These are phyloP conservation scores for Bombus impatiens DNA, from an alignment of 1,140 invertebrate species.

Conservation along the genomic window DNA sequence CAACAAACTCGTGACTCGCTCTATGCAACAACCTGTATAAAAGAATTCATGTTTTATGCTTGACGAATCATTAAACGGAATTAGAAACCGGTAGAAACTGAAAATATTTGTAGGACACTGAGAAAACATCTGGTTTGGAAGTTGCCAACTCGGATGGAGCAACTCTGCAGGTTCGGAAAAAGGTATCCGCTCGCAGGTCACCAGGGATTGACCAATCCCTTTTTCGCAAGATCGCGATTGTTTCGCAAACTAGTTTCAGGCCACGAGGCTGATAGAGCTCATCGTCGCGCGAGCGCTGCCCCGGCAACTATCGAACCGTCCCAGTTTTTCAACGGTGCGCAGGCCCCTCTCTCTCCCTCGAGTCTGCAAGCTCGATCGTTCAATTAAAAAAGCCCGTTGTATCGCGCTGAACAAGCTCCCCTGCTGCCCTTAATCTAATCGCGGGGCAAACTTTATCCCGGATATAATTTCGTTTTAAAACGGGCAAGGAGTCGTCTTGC, in stretches of 20 bases:
- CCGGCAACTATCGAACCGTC: not conserved
- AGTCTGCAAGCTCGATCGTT: slow-evolving; percentile 4
- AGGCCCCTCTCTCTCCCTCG: not conserved
- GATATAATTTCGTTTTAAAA: not conserved
- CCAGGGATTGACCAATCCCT: slow-evolving; percentile 7
- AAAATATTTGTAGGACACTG: too few relatives aligned
- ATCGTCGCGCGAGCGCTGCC: not conserved
- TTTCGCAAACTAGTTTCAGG: slow-evolving; percentile 47
- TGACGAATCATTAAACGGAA: too few relatives aligned
- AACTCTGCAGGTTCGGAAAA: not conserved
- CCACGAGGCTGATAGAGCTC: slow-evolving; percentile 3
- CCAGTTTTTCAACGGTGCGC: slow-evolving; percentile 13
- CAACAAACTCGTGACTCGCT: too few relatives aligned
- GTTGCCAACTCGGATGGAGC: too few relatives aligned
- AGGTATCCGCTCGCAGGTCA: slow-evolving; percentile 6
- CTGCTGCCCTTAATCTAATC: not conserved
- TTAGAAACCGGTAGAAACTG: too few relatives aligned
- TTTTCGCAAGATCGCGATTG: slow-evolving; percentile 34
- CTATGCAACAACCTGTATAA: too few relatives aligned
- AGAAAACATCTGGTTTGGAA: too few relatives aligned
- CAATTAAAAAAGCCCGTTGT: slow-evolving; percentile 3
- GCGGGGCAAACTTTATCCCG: not conserved
- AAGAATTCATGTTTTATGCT: too few relatives aligned
- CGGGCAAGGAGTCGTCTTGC: not conserved
- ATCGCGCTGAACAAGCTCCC: not conserved